These are phyloP conservation scores for Drosophila malerkotliana DNA, from an alignment of 1,140 invertebrate genomes.

Conservation along the genomic window DNA sequence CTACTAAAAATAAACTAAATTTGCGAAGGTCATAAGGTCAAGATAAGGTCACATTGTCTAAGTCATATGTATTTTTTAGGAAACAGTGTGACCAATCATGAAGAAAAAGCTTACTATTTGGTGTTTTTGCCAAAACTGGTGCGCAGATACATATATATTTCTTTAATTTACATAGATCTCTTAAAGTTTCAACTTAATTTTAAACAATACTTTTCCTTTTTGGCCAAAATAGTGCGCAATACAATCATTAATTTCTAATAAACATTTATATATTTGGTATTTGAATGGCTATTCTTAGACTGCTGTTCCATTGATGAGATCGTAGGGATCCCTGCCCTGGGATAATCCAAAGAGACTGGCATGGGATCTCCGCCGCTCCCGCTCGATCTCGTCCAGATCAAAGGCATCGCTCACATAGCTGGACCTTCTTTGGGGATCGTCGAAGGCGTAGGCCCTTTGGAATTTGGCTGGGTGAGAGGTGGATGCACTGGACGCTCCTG, in stretches of 20 bases:
- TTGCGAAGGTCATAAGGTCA: too few relatives aligned
- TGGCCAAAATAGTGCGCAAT: background rate
- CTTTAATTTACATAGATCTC: background rate
- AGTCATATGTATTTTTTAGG: too few relatives aligned
- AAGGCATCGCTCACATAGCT: slow-evolving; percentile 67
- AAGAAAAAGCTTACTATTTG: background rate
- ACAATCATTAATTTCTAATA: background rate
- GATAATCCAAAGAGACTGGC: slow-evolving; percentile 68
- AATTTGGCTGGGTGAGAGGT: slow-evolving; percentile 58
- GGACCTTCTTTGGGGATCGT: slow-evolving; percentile 67
- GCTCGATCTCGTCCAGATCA: slow-evolving; percentile 79
- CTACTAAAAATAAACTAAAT: too few relatives aligned
- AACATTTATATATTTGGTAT: background rate
- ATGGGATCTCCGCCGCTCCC: slow-evolving; percentile 79
- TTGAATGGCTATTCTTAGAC: slow-evolving; percentile 28
- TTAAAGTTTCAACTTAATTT: background rate
- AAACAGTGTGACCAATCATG: background rate
- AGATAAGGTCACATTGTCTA: too few relatives aligned
- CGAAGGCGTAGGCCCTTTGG: slow-evolving; percentile 73
- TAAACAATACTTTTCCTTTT: background rate
- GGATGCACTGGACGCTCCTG: background rate
- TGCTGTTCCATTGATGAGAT: slow-evolving; percentile 78
- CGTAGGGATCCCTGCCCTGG: slow-evolving; percentile 60
- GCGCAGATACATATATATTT: background rate
- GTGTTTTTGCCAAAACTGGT: background rate